Base-by-base conservation (phyloP, 2,888 invertebrate species). In the Incurvaria masculella region DNA sequence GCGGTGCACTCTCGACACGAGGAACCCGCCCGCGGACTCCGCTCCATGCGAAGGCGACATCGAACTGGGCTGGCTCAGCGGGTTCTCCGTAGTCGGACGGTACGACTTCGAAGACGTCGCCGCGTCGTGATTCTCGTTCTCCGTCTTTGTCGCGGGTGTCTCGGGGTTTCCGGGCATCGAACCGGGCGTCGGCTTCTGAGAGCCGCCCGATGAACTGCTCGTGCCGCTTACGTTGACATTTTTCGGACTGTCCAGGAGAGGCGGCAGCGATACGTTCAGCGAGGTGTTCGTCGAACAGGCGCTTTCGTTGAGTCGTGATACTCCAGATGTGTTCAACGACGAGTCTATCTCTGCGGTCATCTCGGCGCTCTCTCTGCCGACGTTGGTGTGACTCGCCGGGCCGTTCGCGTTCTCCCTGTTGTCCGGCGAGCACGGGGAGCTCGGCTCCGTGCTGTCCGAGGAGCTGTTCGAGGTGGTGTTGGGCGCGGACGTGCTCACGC, bases 381-480 rank as follows among this genome's bases (percentile, higher is more conserved):
- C 57, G 16, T 66, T 63, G 26, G 61, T 59, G 38, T 66, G 80
- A 18, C 62, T 60, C 33, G 33, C 33, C 5, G 64, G 53, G 45
- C 63, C 53, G 45, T 65, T 68, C 53, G 64, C 56, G 2, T 68
- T 66, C n/a, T 65, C 62, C 21, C 68, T 67, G 38, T 68, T 69
- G 17, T 76, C 84, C 0, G 84, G 85, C 0, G 84, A 84, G 42
- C 85, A 83, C 0, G 91, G 90, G 48, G 89, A 82, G 53, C 87
- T 87, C 0, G 89, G 87, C 23, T 88, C 85, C 5, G 86, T 86
- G 60, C 87, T 87, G 40, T 74, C 76, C 18, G 88, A 87, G 20
- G 86, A 86, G 58, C 87, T 88, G 0, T 85, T 82, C 0, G 87
- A 86, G 46, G 87, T 87, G 0, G 85, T 85, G 18, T 88, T 85